Evolutionary conservation across 1,140 invertebrate genomes (phyloP), one percentile per base, ranked within the genome.

Genomic region (Hylyphantes graminicola): DNA sequence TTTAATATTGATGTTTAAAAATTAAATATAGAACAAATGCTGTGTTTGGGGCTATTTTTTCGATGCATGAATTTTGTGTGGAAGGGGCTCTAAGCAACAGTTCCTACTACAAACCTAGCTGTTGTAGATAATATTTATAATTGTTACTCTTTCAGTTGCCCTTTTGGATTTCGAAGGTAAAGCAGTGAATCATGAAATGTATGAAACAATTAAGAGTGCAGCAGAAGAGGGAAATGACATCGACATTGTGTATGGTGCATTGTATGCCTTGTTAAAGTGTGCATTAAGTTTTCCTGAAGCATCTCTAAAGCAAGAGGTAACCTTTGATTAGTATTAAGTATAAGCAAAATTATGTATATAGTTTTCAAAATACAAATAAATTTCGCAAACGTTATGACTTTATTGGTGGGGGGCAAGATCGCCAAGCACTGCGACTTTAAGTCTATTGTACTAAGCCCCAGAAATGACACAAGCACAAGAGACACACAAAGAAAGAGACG

Each of bases 81-180:
- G 13, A n/a, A 12, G 19, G 19, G 15, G 19, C 15, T 12, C 0
- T n/a, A 12, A 63, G 15, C 0, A 4, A 64, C 21, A n/a, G 10
- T 11, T 64, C 17, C n/a, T 68, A 8, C 0, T 50, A 5, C 7
- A 68, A 13, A 48, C 17, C 51, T 12, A 50, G n/a, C 9, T 51
- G n/a, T 9, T 9, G 9, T 2, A 4, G 15, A 7, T 51, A 11
- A 54, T 19, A 63, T 50, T 10, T 55, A 13, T 13, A 1, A 17
- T 59, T 8, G 51, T 53, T 67, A 65, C 54, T 79, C 13, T 77
- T 79, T 11, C 64, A 79, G 76, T 79, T 15, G 35, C 21, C 12
- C 12, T 79, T n/a, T 12, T 55, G 7, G 76, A 79, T 57, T 79
- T 79, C 15, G 76, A 79, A 79, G 76, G 76, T 12, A 79, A 15